phyloP scores from a whole-genome alignment of 37 sponge, comb jelly and placozoan genomes.

The Ianthella basta region DNA sequence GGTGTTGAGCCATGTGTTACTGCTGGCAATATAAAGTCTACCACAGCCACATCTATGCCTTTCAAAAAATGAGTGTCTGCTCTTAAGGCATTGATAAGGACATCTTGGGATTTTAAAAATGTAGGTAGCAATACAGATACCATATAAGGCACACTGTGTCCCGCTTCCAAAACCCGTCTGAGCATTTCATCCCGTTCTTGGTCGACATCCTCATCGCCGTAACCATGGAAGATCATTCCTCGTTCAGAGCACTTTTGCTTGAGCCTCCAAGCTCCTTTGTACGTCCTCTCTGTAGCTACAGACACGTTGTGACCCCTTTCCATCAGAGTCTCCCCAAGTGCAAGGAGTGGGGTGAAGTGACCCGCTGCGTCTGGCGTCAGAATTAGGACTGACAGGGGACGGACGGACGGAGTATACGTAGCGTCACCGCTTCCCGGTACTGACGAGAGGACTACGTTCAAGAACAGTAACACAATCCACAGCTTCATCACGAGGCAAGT shows the following conservation, averaged over 20 bases:
- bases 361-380: conserved; percentile 8
- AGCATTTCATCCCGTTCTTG: too few relatives aligned
- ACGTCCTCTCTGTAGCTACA: not conserved
- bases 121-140: too few relatives aligned
- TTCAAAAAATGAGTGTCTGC: too few relatives aligned
- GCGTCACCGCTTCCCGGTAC: too few relatives aligned
- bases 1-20: not conserved
- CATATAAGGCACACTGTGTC: too few relatives aligned
- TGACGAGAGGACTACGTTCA: too few relatives aligned
- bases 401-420: too few relatives aligned
- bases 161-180: too few relatives aligned
- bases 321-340: conserved; percentile 58
- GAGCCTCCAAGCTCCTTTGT: not conserved
- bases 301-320: conserved; percentile 65
- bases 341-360: conserved; percentile 22
- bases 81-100: too few relatives aligned
- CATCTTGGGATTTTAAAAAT: too few relatives aligned
- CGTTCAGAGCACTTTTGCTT: not conserved
- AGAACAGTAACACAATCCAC: too few relatives aligned
- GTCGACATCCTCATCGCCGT: not conserved
- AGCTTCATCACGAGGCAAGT: too few relatives aligned
- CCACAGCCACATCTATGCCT: not conserved
- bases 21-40: not conserved
- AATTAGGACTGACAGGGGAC: conserved; percentile 47
- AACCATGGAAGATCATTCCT: not conserved